Percentiles rank a stretch among this genome's conserved stretches.
phyloP scores from a whole-genome alignment of 37 sponge, comb jelly and placozoan species.

The Amphimedon queenslandica region DNA sequence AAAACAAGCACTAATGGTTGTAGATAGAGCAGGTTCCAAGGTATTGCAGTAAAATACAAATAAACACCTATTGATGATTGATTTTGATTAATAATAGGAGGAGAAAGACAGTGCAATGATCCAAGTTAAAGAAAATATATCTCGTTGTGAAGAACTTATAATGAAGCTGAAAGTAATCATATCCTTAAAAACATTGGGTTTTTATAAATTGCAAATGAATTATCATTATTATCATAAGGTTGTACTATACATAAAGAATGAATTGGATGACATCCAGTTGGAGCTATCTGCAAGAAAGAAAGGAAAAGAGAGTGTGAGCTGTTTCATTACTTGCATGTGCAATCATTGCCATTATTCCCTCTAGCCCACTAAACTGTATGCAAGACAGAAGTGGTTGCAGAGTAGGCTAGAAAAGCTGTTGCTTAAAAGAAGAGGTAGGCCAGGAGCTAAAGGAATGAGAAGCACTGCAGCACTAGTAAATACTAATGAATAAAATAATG shows the following conservation, averaged over 20 bases:
- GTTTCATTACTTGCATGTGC: background rate
- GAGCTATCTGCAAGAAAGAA: background rate
- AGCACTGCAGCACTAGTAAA: background rate
- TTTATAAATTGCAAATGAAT: background rate
- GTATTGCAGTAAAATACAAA: too few species aligned
- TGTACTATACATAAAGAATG: background rate
- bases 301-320: background rate
- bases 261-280: background rate
- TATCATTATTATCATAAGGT: background rate
- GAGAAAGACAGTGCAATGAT: conserved; percentile 41
- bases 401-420: conserved; percentile 31
- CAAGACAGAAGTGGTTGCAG: conserved; percentile 46
- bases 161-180: conserved; percentile 27
- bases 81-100: too few species aligned
- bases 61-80: too few species aligned
- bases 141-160: conserved; percentile 38
- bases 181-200: too few species aligned
- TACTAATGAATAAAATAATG: background rate
- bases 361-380: background rate
- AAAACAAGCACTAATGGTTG: too few species aligned
- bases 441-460: conserved; percentile 29
- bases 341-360: background rate
- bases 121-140: conserved; percentile 40
- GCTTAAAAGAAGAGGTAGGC: conserved; percentile 34
- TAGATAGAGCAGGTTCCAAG: too few species aligned